Evolutionary conservation across 2,113 vertebrate genomes (phyloP), one percentile per base, ranked within the genome.

Genomic region (Microcebus griseorufus): DNA sequence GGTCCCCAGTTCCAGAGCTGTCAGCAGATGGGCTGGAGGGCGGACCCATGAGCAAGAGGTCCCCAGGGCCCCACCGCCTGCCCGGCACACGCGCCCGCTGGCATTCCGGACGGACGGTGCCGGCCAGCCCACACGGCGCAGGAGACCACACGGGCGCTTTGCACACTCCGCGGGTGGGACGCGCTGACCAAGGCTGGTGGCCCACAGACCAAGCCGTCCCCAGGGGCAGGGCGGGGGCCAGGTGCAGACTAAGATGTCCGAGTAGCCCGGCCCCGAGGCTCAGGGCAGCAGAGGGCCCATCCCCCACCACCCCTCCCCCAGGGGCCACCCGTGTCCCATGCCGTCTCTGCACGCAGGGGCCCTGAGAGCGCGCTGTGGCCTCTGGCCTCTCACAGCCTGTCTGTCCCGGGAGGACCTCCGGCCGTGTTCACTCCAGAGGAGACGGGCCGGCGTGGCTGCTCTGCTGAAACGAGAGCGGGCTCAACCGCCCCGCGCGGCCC

Each of bases 181-280:
- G 32, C 1, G 0, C 82, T 17, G 48, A 48, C 17, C 13, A 22
- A 67, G 16, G 37, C 17, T 32, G 3, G 7, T 18, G 60, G 18
- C 29, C 70, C 76, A 18, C 32, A 60, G 13, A 42, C 45, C 62
- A 65, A 79, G n/a, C 12, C 17, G 5, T 18, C 32, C 69, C 70
- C 9, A 23, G 29, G 27, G 17, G 16, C 32, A 12, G 45, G 53
- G 32, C 32, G 34, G 75, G 75, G 2, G 32, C 65, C 32, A 27
- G 34, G 51, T 3, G 18, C 9, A 0, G 4, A 62, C 27, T 17
- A 2, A 6, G 34, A 32, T 3, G 39, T 39, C 11, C 0, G 1
- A 48, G 18, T 4, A 25, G 85, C 45, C 39, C 13, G 9, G 39
- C 14, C 81, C 70, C 6, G 4, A 34, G 22, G 64, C 7, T 55